A percentile compares a stretch with the other conserved stretches of the same genome.
Conservation (phyloP, 1,140 invertebrate genomes). For the Megalonaias nervosa region DNA sequence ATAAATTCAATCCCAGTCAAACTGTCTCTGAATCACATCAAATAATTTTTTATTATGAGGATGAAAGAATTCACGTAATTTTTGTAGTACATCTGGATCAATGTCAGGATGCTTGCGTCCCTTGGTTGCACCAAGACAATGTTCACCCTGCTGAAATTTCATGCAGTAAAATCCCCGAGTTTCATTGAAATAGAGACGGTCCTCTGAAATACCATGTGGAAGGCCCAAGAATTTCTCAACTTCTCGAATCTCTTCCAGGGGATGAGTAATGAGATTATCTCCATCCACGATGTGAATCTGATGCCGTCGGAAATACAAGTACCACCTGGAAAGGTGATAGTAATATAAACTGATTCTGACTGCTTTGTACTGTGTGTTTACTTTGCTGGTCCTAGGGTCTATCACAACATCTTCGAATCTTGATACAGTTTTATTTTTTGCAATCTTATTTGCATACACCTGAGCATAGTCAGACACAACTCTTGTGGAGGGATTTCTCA, state of each 20-base stretch:
- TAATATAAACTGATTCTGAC: slow-evolving; percentile 68
- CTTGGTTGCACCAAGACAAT: slow-evolving; percentile 92
- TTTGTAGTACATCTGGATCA: slow-evolving; percentile 79
- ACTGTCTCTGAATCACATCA: slow-evolving; percentile 59
- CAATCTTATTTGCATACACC: slow-evolving; percentile 62
- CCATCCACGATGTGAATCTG: slow-evolving; percentile 69
- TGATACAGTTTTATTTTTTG: slow-evolving; percentile 58
- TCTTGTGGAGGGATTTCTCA: slow-evolving; percentile 91
- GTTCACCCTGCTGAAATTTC: slow-evolving; percentile 48
- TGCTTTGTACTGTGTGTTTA: slow-evolving; percentile 63
- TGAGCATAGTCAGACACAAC: slow-evolving; percentile 96
- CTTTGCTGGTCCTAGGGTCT: slow-evolving; percentile 51
- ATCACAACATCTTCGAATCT: slow-evolving; percentile 64
- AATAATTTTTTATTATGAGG: slow-evolving; percentile 81
- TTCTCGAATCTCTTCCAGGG: slow-evolving; percentile 59
- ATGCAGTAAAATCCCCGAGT: slow-evolving; percentile 73
- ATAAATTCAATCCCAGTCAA: slow-evolving; percentile 59
- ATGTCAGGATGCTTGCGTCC: slow-evolving; percentile 91
- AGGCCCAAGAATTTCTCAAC: slow-evolving; percentile 67
- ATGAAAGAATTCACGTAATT: slow-evolving; percentile 88
- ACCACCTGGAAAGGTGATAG: slow-evolving; percentile 66
- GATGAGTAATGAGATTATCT: slow-evolving; percentile 63
- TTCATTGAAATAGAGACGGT: slow-evolving; percentile 69
- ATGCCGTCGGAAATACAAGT: slow-evolving; percentile 57
- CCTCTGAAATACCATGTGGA: slow-evolving; percentile 52